Evolutionary conservation across 2,797 vertebrate genomes (phyloP).

Genomic region (Mergus octosetaceus): DNA sequence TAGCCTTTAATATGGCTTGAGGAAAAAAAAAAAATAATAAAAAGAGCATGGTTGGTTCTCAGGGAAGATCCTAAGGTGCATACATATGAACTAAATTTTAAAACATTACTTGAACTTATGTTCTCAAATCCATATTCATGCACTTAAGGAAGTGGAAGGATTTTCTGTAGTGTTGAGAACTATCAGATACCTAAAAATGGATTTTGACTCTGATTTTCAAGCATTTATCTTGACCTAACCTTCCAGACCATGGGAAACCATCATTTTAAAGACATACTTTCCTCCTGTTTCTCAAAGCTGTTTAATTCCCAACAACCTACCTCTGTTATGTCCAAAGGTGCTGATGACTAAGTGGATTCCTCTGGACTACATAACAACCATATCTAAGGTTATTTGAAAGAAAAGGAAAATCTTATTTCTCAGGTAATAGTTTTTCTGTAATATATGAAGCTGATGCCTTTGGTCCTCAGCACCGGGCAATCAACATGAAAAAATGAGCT

Average conservation of each 20-base stretch:
- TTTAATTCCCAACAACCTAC: background rate
- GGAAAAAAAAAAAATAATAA: background rate
- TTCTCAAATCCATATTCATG: background rate
- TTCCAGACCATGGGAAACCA: background rate
- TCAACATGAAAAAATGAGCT: background rate
- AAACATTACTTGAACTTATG: background rate
- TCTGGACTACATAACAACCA: background rate
- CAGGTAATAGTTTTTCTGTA: background rate
- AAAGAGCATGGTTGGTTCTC: background rate
- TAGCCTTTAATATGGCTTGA: background rate
- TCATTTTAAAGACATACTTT: background rate
- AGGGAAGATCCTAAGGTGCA: background rate
- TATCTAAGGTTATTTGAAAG: background rate
- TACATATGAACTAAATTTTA: slow-evolving; percentile 34
- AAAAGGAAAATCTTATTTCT: background rate
- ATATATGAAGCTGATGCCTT: background rate
- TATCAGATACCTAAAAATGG: background rate
- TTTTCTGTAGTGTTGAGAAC: background rate
- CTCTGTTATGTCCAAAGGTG: slow-evolving; percentile 11
- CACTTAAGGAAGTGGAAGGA: background rate
- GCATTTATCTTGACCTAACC: background rate
- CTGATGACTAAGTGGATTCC: background rate
- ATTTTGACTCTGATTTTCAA: background rate
- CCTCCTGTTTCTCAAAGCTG: background rate
- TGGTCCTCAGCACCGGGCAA: background rate